These are phyloP conservation scores for Excalfactoria chinensis DNA, from an alignment of 2,113 vertebrate genomes.

Conservation along the genomic window DNA sequence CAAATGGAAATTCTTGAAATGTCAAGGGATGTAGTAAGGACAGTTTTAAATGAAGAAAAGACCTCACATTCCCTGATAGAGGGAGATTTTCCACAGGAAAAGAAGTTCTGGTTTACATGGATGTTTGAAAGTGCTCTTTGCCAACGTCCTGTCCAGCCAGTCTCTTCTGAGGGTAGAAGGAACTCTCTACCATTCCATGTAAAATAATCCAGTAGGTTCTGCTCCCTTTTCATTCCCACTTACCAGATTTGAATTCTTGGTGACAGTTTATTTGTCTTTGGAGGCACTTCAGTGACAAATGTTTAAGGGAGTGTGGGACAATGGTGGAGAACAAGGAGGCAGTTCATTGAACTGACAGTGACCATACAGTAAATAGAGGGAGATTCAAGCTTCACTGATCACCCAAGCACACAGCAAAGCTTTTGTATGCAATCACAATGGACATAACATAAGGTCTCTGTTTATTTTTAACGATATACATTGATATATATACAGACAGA, in stretches of 20 bases:
- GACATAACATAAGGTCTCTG: constrained; percentile 82
- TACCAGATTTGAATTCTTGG: constrained; percentile 78
- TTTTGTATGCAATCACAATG: constrained; percentile 84
- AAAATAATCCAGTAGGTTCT: constrained; percentile 68
- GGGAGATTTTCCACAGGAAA: not conserved
- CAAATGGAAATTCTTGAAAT: constrained; percentile 51
- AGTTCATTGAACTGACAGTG: constrained; percentile 90
- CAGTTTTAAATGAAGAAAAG: not conserved
- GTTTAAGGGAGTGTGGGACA: constrained; percentile 87
- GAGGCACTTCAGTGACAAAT: constrained; percentile 86
- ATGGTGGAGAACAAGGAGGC: constrained; percentile 84
- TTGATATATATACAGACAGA: constrained; percentile 38
- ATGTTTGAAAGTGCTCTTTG: not conserved
- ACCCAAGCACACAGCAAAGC: constrained; percentile 78
- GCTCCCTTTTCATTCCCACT: constrained; percentile 59
- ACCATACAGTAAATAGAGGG: constrained; percentile 88
- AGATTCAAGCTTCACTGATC: constrained; percentile 84
- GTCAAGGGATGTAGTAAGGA: constrained; percentile 42
- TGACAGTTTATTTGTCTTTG: constrained; percentile 86
- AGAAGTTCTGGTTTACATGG: constrained; percentile 6
- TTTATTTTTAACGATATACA: constrained; percentile 80
- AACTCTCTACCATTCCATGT: constrained; percentile 42
- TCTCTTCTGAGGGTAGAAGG: constrained; percentile 15
- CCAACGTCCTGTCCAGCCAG: not conserved
- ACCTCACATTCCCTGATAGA: not conserved